Percentiles rank a stretch among this genome's conserved stretches.
phyloP scores from a whole-genome alignment of 35 echinoderm and acorn worm genomes.

The Heliocidaris tuberculata region DNA sequence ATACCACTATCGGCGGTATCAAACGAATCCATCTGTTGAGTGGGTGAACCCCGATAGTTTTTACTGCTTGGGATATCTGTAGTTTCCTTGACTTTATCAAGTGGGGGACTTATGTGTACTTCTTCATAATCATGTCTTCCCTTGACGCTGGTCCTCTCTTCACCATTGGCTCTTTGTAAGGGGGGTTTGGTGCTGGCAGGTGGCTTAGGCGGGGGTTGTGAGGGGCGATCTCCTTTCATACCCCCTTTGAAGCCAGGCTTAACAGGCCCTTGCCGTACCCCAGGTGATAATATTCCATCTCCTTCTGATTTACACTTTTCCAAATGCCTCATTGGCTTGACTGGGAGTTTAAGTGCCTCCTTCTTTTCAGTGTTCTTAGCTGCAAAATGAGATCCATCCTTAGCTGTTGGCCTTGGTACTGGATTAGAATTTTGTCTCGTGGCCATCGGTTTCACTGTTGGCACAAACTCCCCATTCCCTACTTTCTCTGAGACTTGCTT shows the following conservation, averaged over 20 bases:
- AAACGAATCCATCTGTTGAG: constrained; percentile 22
- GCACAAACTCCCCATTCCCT: neutral
- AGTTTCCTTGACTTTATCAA: neutral
- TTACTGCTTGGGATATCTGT: neutral
- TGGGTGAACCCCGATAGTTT: constrained; percentile 3
- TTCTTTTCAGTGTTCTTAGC: neutral
- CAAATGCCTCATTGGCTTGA: neutral
- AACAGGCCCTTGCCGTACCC: neutral
- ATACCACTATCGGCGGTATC: neutral
- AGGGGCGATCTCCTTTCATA: neutral
- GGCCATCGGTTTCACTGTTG: neutral
- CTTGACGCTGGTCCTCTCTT: neutral
- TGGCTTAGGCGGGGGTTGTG: constrained; percentile 15
- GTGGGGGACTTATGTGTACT: constrained; percentile 6
- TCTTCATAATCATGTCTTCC: constrained; percentile 31
- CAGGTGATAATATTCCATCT: neutral
- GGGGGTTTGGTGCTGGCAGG: neutral
- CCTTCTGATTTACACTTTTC: constrained; percentile 38
- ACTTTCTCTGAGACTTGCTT: neutral
- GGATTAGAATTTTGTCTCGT: constrained; percentile 29
- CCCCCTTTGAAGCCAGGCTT: neutral
- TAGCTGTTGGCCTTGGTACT: neutral
- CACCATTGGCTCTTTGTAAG: neutral
- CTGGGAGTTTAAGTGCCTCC: neutral
- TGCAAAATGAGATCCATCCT: neutral